Conservation (phyloP, 2,888 invertebrate genomes). For the Adelphocoris suturalis region DNA sequence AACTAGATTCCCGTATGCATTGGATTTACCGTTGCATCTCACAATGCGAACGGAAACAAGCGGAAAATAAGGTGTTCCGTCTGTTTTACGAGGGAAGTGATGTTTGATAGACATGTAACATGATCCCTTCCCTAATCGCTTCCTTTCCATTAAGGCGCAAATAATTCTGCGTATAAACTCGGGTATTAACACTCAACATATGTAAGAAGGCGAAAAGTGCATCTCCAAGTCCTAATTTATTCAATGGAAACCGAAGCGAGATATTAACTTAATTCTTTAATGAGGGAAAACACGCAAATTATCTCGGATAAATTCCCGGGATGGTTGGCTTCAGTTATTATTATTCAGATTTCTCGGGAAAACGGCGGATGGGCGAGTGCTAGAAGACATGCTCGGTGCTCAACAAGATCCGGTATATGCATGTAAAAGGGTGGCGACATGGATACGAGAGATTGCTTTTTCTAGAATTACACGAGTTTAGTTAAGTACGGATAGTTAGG, state of each 20-base stretch:
- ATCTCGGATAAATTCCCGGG: not conserved
- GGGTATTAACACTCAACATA: constrained; percentile 38
- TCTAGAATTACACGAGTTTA: too few species aligned
- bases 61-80: not conserved
- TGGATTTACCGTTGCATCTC: not conserved
- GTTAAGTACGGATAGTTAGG: too few species aligned
- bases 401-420: not conserved
- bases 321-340: not conserved
- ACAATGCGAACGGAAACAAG: not conserved
- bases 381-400: not conserved
- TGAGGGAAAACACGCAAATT: not conserved
- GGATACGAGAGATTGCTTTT: not conserved
- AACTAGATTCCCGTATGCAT: not conserved
- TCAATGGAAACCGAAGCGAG: constrained; percentile 46
- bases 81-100: not conserved
- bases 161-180: constrained; percentile 32
- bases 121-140: constrained; percentile 46
- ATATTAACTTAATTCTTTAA: constrained; percentile 38
- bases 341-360: not conserved
- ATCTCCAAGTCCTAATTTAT: constrained; percentile 37
- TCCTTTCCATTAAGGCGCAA: constrained; percentile 1
- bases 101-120: constrained; percentile 27
- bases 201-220: constrained; percentile 60
- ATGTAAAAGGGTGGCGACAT: not conserved
- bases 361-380: not conserved